Evolutionary conservation across 2,797 vertebrate genomes (phyloP).

Genomic region (Garrulus glandarius): DNA sequence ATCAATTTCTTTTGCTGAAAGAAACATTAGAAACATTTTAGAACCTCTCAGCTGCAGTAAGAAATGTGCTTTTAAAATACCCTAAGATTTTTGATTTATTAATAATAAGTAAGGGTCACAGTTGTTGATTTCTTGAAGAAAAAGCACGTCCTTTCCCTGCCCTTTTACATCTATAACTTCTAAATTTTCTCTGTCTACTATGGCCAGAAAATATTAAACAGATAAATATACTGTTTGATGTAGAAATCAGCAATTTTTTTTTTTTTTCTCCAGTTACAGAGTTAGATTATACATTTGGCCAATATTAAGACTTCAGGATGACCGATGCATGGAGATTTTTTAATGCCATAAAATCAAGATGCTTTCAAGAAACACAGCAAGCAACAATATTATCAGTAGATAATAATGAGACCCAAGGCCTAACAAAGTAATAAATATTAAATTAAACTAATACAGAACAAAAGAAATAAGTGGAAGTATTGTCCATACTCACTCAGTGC

Average conservation of each 20-base stretch:
- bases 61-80: background rate
- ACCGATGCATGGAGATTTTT: background rate
- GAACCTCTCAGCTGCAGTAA: background rate
- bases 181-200: background rate
- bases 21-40: background rate
- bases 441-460: background rate
- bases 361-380: background rate
- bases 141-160: background rate
- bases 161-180: background rate
- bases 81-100: background rate
- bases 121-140: background rate
- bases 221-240: background rate
- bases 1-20: background rate
- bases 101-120: background rate
- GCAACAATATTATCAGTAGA: background rate
- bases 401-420: background rate
- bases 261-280: background rate
- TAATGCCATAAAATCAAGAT: background rate
- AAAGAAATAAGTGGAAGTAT: background rate
- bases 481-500: background rate
- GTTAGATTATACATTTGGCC: background rate
- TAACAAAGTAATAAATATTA: background rate
- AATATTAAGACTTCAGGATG: background rate
- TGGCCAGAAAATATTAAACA: background rate
- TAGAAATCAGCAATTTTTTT: background rate